These are phyloP conservation scores for Lasioglossum calceatum DNA, from an alignment of 2,888 invertebrate species.

Conservation along the genomic window DNA sequence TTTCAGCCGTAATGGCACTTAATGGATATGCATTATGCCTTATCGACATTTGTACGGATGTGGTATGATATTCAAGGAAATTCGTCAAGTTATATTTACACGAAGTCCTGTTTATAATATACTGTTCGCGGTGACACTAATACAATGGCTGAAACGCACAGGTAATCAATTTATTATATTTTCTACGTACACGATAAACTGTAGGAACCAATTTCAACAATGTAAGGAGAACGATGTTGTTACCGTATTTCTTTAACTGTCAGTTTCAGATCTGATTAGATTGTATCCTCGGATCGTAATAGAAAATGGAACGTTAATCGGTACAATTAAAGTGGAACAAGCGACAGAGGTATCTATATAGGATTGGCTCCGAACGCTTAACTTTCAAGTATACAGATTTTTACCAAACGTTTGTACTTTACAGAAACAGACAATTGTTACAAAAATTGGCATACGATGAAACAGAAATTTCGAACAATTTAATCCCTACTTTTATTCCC, in stretches of 20 bases:
- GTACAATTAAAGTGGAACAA: constrained; percentile 4
- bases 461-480: background rate
- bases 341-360: background rate
- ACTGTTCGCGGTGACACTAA: background rate
- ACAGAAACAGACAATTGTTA: background rate
- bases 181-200: background rate
- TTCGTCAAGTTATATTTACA: constrained; percentile 20
- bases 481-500: background rate
- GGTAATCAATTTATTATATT: constrained; percentile 6
- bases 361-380: background rate
- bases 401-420: background rate
- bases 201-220: background rate
- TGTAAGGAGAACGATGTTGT: background rate
- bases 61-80: constrained; percentile 36
- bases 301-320: constrained; percentile 11
- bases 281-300: constrained; percentile 1
- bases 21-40: constrained; percentile 19
- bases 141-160: constrained; percentile 15
- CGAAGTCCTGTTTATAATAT: background rate
- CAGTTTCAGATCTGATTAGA: constrained; percentile 23
- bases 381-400: background rate
- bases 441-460: background rate
- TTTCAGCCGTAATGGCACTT: constrained; percentile 11
- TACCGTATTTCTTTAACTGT: background rate
- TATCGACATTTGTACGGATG: constrained; percentile 52